Base-by-base conservation (phyloP, 2,113 vertebrate species). In the Origma solitaria region DNA sequence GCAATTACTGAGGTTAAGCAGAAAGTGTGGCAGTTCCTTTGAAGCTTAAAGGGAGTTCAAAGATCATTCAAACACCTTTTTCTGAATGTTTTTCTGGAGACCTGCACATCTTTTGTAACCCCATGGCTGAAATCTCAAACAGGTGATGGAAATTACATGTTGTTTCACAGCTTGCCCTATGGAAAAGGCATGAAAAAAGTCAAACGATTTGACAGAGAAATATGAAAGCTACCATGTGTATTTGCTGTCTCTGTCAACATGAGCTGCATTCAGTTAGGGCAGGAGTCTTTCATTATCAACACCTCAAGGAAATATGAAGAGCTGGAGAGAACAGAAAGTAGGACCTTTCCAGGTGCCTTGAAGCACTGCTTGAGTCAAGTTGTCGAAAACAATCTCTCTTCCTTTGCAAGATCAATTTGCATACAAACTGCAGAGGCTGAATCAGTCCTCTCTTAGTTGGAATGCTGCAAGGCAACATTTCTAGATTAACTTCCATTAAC, bases 301-400 rank as follows among this genome's bases (percentile, higher is more conserved):
- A 93, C 71, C 86, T 91, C 90, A 83, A 94, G 83, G 60, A 90
- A 86, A 88, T 61, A 84, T 4, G 30, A 89, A 65, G 51, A 95
- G 45, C 50, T 72, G 49, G 61, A 90, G 57, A 86, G 88, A 89
- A 95, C 15, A 93, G 81, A 66, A 94, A 90, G 62, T 15, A 56
- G n/a, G 88, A 90, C 80, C 4, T 0, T 90, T 93, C 78, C 83
- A 83, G 92, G 84, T 95, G 90, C 88, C 95, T 94, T 90, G 72
- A 54, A 97, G 88, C 93, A 4, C 23, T 69, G 75, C 78, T 85
- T 40, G 80, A 94, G 68, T 96, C 90, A 69, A 73, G 81, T 76
- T 96, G 95, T 97, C 92, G 89, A 71, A 95, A 97, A 53, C 64
- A 92, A 96, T 95, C 72, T 92, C 54, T 64, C 35, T 91, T n/a